These are phyloP conservation scores for Nephila pilipes DNA, from an alignment of 1,140 invertebrate genomes.

Conservation along the genomic window DNA sequence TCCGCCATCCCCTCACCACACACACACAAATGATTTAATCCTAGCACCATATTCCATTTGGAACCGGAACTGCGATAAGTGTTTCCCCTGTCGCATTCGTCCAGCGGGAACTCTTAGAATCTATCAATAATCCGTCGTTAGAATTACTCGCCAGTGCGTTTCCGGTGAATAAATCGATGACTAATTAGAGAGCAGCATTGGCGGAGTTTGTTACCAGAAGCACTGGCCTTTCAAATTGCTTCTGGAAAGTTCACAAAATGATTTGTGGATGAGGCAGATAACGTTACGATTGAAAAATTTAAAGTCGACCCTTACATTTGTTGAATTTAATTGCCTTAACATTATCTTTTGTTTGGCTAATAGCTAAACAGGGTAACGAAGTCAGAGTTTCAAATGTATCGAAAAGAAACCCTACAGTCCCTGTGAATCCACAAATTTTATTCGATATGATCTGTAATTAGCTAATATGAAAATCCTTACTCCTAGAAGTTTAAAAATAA, in stretches of 20 bases:
- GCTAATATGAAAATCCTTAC: too few relatives aligned
- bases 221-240: conserved; percentile 11
- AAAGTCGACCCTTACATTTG: background rate
- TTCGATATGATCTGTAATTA: too few relatives aligned
- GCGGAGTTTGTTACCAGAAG: background rate
- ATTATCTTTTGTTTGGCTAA: background rate
- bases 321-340: background rate
- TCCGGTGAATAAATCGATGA: conserved; percentile 64
- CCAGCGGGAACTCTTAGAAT: conserved; percentile 34
- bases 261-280: background rate
- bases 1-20: background rate
- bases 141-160: conserved; percentile 45
- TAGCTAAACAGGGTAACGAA: too few relatives aligned
- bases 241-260: background rate
- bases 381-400: too few relatives aligned
- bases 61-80: conserved; percentile 39
- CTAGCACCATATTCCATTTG: background rate
- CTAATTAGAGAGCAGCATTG: conserved; percentile 49
- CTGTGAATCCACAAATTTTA: too few relatives aligned
- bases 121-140: conserved; percentile 72
- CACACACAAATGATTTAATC: background rate
- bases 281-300: background rate
- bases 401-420: too few relatives aligned
- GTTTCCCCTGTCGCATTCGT: conserved; percentile 18
- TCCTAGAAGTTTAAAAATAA: too few relatives aligned